Base-by-base conservation (phyloP, 2,888 invertebrate genomes). In the Nomada ruficornis region DNA sequence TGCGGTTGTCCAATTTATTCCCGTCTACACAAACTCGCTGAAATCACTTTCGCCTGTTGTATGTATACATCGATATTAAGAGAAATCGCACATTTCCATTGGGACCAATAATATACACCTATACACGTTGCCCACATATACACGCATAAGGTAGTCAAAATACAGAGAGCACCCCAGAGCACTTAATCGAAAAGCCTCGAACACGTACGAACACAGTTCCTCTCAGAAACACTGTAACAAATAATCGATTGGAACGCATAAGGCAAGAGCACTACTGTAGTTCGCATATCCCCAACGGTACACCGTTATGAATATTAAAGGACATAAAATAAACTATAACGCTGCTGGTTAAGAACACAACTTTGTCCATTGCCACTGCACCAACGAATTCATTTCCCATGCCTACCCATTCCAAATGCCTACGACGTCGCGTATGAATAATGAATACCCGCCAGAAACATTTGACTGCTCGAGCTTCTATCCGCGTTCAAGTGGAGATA, bases 321-420 rank as follows among this genome's bases (percentile, higher is more conserved):
- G 72, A 72, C 23, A 36, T 36, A 7, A 77, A 80, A 73, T 67
- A 63, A 57, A 62, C 42, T 64, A 65, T 68, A 88, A 77, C 79
- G 80, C 57, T 63, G 79, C 86, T 88, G 83, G 88, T 88, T 88
- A 86, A 83, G 78, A 82, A 75, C 78, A 55, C 63, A 72, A 84
- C 65, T 85, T 89, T 87, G 88, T 83, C 79, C 73, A 36, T 77
- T 64, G 68, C 67, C 57, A 69, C 75, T 81, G 76, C 83, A 83
- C 84, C 79, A 82, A 88, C 74, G 83, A 87, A 87, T 88, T 88
- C 83, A 83, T 85, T 85, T 84, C 63, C 79, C 82, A 63, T 36
- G 23, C 23, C 23, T 23, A 1, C 23, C 23, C 75, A 52, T 65
- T 26, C 70, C 63, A 70, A 76, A 77, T 71, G 69, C 72, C 76